Evolutionary conservation across 2,797 vertebrate genomes (phyloP).

Genomic region (Lacerta agilis): DNA sequence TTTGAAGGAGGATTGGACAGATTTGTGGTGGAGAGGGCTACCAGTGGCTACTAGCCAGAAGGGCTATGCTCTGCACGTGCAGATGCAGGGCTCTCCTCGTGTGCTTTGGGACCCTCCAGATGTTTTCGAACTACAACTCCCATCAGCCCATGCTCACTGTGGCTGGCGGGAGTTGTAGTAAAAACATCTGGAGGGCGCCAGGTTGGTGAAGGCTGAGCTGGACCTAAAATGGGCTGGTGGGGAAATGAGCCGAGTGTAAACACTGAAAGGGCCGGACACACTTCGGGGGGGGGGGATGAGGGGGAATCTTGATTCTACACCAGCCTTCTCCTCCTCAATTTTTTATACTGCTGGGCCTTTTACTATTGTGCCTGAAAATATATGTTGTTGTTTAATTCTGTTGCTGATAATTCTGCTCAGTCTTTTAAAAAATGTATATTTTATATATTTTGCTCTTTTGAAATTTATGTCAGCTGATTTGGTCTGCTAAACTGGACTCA

Average conservation of each 20-base stretch:
- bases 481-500: no score
- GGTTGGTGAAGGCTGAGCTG: no score
- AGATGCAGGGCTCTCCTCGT: no score
- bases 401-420: background rate
- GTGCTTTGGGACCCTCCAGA: no score
- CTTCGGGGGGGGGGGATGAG: background rate
- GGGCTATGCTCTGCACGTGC: no score
- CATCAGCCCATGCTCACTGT: no score
- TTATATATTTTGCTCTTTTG: background rate
- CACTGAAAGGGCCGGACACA: background rate
- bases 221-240: background rate
- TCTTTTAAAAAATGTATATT: background rate
- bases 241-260: background rate
- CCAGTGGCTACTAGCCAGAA: no score
- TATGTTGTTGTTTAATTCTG: background rate
- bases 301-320: background rate
- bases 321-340: background rate
- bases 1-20: no score
- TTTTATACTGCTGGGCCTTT: background rate
- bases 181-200: no score
- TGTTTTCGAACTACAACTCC: no score
- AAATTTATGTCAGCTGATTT: no score
- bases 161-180: accelerated
- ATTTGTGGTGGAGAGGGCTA: no score
- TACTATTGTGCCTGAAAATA: background rate